Evolutionary conservation across 2,888 invertebrate species (phyloP), one percentile per base, ranked within the genome.

Genomic region (Machimus atricapillus): DNA sequence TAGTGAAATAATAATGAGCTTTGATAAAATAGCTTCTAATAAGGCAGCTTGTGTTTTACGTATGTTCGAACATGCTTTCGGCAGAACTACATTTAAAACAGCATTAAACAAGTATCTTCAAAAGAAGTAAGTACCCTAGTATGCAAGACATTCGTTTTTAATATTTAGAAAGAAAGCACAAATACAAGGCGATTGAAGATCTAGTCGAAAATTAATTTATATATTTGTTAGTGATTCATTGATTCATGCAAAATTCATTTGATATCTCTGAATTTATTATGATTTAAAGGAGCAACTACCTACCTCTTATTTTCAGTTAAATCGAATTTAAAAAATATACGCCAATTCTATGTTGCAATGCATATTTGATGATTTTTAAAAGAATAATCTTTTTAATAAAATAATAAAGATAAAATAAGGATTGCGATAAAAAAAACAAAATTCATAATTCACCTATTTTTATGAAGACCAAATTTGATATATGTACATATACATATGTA

Each of bases 1-100:
- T 4, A 5, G 14, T 7, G 79, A 79, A 6, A 79, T 79, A 7
- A 27, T 79, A 46, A 46, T 9, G 46, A 78, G 46, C 23, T 78
- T 23, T 46, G 78, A 46, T 43, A 79, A 79, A 16, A 56, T 79
- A 27, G 27, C 52, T 7, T 79, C 46, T n/a, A n/a, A 79, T 79
- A 79, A 96, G 96, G 0, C 93, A 95, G 27, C 94, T 95, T 77
- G 94, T 87, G 93, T 95, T 5, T 93, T 95, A 79, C 93, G 94
- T 19, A 95, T 95, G 95, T 91, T 94, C 90, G 93, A 94, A 58
- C 93, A 94, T 88, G 92, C 93, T 90, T 90, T 94, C 7, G 88
- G 89, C 19, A 58, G 82, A 12, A 19, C 40, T 9, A 46, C 27
- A 12, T 78, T 78, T 78, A 43, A 43, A 46, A 43, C 8, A 1